These are phyloP conservation scores for Odontamblyopus rebecca DNA, from an alignment of 2,797 vertebrate genomes.

Conservation along the genomic window DNA sequence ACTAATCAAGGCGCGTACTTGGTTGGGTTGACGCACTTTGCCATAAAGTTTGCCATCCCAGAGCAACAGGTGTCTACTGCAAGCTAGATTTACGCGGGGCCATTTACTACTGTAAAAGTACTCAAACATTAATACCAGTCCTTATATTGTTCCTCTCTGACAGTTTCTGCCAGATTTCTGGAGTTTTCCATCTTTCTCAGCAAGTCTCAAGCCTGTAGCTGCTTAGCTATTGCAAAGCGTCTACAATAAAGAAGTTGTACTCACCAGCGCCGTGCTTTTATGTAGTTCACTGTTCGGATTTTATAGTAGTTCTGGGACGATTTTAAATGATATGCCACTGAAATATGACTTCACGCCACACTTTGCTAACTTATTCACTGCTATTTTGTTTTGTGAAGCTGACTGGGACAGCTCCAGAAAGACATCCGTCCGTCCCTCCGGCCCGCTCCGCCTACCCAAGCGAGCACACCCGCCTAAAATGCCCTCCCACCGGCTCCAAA, in stretches of 20 bases:
- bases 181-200: neutral
- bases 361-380: constrained; percentile 57
- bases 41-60: constrained; percentile 17
- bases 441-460: constrained; percentile 67
- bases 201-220: neutral
- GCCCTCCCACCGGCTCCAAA: constrained; percentile 50
- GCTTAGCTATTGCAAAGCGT: constrained; percentile 9
- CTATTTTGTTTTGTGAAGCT: constrained; percentile 47
- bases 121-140: neutral
- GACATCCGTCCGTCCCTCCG: constrained; percentile 52
- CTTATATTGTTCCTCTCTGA: neutral
- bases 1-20: neutral
- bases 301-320: neutral
- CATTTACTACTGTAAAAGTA: neutral
- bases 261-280: constrained; percentile 62
- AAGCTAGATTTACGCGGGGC: neutral
- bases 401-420: constrained; percentile 37
- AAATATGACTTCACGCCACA: constrained; percentile 33
- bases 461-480: constrained; percentile 26
- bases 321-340: constrained; percentile 6
- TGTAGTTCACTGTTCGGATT: constrained; percentile 22
- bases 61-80: constrained; percentile 64
- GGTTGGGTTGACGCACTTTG: constrained; percentile 34
- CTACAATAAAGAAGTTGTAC: constrained; percentile 43
- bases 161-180: neutral